phyloP scores from a whole-genome alignment of 2,113 vertebrate genomes.

The Trinectes maculatus region DNA sequence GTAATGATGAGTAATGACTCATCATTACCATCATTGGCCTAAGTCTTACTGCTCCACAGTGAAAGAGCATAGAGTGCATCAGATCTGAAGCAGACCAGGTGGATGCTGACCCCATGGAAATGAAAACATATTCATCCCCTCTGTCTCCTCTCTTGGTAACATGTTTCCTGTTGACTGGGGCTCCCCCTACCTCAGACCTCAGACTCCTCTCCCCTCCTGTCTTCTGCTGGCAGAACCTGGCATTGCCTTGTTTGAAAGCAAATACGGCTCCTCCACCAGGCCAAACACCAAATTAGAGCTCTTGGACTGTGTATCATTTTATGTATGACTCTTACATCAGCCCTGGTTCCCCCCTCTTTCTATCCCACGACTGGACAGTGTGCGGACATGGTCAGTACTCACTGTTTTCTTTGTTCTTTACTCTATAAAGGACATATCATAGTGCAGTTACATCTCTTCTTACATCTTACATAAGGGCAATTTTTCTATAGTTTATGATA shows the following conservation, averaged over 20 bases:
- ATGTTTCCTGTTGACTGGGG: conserved; percentile 43
- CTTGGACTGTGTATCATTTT: conserved; percentile 76
- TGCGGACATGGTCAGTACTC: conserved; percentile 84
- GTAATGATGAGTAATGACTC: too few relatives aligned
- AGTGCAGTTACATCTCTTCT: background rate
- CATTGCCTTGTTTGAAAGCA: conserved; percentile 72
- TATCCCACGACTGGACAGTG: conserved; percentile 46
- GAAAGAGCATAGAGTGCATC: background rate
- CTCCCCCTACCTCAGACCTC: conserved; percentile 31
- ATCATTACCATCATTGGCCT: too few relatives aligned
- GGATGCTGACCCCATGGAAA: background rate
- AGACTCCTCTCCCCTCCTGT: conserved; percentile 18
- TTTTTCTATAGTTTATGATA: conserved; percentile 17
- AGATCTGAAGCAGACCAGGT: background rate
- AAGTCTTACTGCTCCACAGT: background rate
- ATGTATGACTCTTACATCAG: conserved; percentile 73
- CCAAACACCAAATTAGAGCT: conserved; percentile 88
- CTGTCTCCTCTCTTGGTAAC: conserved; percentile 52
- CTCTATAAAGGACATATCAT: background rate
- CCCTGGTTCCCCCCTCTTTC: conserved; percentile 73
- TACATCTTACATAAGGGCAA: background rate
- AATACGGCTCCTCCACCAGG: conserved; percentile 78
- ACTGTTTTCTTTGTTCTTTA: conserved; percentile 31
- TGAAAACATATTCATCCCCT: background rate
- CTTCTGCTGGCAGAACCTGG: conserved; percentile 66